Conservation (phyloP, 1,140 invertebrate species). For the Tachypleus tridentatus region DNA sequence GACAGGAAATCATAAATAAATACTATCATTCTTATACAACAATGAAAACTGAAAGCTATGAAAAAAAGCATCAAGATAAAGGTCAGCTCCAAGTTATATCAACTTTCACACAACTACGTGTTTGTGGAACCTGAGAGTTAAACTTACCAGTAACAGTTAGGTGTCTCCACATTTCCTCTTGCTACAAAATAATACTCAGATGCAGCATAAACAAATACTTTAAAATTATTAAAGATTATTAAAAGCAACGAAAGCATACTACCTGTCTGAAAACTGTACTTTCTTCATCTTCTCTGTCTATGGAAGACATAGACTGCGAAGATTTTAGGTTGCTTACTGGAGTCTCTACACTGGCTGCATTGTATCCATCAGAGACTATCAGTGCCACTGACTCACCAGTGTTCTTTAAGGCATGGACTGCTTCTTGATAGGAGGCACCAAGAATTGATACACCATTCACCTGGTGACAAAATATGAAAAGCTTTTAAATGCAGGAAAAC, state of each 20-base stretch:
- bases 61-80: too few relatives aligned
- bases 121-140: too few relatives aligned
- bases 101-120: too few relatives aligned
- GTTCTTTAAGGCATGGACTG: slow-evolving; percentile 73
- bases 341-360: slow-evolving; percentile 52
- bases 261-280: slow-evolving; percentile 41
- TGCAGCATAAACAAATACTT: too few relatives aligned
- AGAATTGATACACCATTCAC: slow-evolving; percentile 80
- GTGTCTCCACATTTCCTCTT: too few relatives aligned
- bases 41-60: too few relatives aligned
- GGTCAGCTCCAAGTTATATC: too few relatives aligned
- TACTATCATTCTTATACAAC: too few relatives aligned
- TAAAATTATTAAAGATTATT: neutral
- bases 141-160: too few relatives aligned
- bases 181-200: too few relatives aligned
- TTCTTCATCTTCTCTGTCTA: slow-evolving; percentile 60
- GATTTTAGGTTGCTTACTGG: slow-evolving; percentile 4
- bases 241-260: slow-evolving; percentile 15
- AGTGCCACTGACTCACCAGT: slow-evolving; percentile 71
- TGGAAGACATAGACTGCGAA: slow-evolving; percentile 51
- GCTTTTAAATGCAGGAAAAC: too few relatives aligned
- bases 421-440: slow-evolving; percentile 87
- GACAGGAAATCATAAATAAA: too few relatives aligned
- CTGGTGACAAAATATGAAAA: slow-evolving; percentile 22
- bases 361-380: slow-evolving; percentile 83